Evolutionary conservation across 2,888 invertebrate species (phyloP), one percentile per base, ranked within the genome.

Genomic region (Dastarcus helophoroides): DNA sequence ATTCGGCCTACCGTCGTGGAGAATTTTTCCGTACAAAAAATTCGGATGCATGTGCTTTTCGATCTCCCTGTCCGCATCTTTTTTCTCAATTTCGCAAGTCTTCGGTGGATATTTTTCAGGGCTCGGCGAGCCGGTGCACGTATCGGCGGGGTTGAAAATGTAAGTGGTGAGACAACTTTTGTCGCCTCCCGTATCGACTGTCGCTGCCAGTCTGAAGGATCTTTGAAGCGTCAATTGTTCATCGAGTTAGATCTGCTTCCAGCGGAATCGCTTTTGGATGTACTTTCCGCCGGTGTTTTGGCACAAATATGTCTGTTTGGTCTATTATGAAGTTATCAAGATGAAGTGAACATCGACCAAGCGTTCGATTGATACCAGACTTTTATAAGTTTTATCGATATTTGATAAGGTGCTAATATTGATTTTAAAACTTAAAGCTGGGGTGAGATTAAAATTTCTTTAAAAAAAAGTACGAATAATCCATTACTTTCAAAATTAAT

Each of bases 121-220:
- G 2, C 68, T 62, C 26, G 71, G 71, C 1, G 70, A 53, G 40
- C 71, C 71, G 0, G 71, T 72, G 55, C 73, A 73, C 36, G 72
- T 69, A 39, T 72, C 70, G 14, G 52, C 60, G 23, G 59, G 59
- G 47, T 72, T 69, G 40, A 72, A 71, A 8, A 69, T 69, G 53
- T 72, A 71, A 26, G 63, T 64, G 44, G 62, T 60, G 22, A 62
- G 50, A 32, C 64, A 62, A 35, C 66, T 56, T 34, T 54, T 53
- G 42, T 57, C 52, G 39, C 52, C 51, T 39, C 49, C 53, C 32
- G 42, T 46, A 26, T 46, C 42, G 29, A 43, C 56, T 34, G 54
- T 48, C 40, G 53, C 57, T 55, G 58, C 60, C 58, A 59, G 54
- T 47, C 50, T 57, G 53, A 42, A 24, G 4, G 15, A 4, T 15